Base-by-base conservation (phyloP, 1,140 invertebrate genomes). In the Pseudoatta argentina region DNA sequence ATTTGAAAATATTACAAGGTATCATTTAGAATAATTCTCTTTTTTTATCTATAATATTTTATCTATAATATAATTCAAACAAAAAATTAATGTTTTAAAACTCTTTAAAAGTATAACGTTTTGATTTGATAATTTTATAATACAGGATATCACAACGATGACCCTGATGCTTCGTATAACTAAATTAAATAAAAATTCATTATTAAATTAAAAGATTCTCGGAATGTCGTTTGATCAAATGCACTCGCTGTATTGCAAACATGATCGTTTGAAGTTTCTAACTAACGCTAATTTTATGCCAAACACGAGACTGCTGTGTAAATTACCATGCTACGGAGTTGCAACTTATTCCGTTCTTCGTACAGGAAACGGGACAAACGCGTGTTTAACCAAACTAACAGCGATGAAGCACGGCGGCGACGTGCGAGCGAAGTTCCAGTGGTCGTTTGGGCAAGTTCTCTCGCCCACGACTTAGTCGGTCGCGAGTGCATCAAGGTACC, bases 341-440 rank as follows among this genome's bases (percentile, higher is more conserved):
- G 69, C 79, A 88, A 86, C 87, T 85, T 75, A 77, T 85, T 89
- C 67, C 51, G 78, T 87, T 73, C 78, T 86, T 90, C 87, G 81
- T 86, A 82, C 76, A 82, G 78, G 53, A 18, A 48, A 24, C 79
- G 69, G 18, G 79, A 73, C 79, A 73, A 83, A 83, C 55, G 79
- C 69, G 72, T 83, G 48, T 88, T 87, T 82, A 88, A 87, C 69
- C 77, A 61, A 48, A 63, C 76, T 87, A 87, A 82, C 87, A 87
- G 59, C 78, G 48, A 75, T 83, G 86, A 88, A 55, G 69, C 75
- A 88, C 34, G 75, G 6, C 51, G 53, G 21, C 75, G 61, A 88
- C 86, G 87, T 79, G 86, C 69, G 27, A 44, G 86, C n/a, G 30
- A 87, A 88, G 87, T 88, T 88, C 44, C 69, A 71, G 14, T 51